Evolutionary conservation across 2,113 vertebrate species (phyloP).

Genomic region (Bostrychus sinensis): DNA sequence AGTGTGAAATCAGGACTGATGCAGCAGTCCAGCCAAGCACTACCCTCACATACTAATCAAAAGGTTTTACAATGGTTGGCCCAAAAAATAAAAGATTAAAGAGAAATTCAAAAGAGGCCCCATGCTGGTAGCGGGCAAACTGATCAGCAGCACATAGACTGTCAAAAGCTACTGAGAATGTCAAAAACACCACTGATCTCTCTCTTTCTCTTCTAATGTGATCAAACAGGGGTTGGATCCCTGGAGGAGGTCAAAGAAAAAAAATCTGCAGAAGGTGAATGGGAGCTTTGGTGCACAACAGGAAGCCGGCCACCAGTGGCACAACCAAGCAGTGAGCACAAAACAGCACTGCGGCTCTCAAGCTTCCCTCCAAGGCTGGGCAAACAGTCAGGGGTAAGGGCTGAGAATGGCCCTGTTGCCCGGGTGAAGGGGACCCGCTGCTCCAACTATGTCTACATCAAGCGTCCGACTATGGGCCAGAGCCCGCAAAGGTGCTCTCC

Average conservation of each 20-base stretch:
- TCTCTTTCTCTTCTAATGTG: constrained; percentile 67
- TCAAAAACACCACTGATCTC: constrained; percentile 64
- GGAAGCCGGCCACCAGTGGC: constrained; percentile 76
- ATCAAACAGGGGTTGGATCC: constrained; percentile 71
- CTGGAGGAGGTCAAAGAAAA: constrained; percentile 53
- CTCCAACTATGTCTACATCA: constrained; percentile 88
- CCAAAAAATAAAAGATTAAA: constrained; percentile 43
- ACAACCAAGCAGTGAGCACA: constrained; percentile 71
- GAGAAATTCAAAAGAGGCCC: constrained; percentile 53
- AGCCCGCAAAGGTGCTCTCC: constrained; percentile 73
- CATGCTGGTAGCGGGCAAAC: constrained; percentile 56
- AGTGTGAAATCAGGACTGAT: constrained; percentile 60
- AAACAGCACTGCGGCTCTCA: constrained; percentile 65
- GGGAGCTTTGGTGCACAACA: constrained; percentile 69
- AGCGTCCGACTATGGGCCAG: constrained; percentile 82
- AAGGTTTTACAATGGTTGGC: constrained; percentile 48
- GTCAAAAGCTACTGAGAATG: constrained; percentile 68
- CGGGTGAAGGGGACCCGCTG: constrained; percentile 84
- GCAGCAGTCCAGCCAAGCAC: constrained; percentile 52
- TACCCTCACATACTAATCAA: constrained; percentile 59
- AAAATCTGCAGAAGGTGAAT: constrained; percentile 67
- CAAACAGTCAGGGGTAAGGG: constrained; percentile 87
- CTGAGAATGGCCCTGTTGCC: constrained; percentile 87
- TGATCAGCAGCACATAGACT: constrained; percentile 62
- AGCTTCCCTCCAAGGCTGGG: constrained; percentile 73